phyloP scores from a whole-genome alignment of 2,888 invertebrate species.

The Dicycla oo region DNA sequence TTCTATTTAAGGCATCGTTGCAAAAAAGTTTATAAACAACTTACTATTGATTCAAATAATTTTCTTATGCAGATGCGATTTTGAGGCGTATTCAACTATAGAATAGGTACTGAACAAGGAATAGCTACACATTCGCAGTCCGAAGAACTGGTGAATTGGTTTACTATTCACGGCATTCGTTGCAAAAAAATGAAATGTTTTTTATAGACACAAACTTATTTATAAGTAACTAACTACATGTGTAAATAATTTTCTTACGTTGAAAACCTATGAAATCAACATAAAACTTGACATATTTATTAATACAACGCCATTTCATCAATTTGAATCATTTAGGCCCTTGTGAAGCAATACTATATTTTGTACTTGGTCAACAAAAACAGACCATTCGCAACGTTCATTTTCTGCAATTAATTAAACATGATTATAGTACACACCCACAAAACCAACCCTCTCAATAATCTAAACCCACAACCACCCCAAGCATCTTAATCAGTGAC shows the following conservation, averaged over 20 bases:
- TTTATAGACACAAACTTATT: neutral
- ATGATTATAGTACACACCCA: neutral
- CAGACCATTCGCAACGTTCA: neutral
- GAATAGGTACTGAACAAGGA: too few relatives aligned
- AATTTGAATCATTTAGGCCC: neutral
- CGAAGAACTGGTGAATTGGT: neutral
- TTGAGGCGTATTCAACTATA: neutral
- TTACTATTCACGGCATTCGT: neutral
- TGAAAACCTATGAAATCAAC: neutral
- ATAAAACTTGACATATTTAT: neutral
- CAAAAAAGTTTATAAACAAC: too few relatives aligned
- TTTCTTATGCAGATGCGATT: neutral
- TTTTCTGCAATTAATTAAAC: neutral
- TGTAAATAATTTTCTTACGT: neutral
- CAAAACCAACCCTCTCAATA: neutral
- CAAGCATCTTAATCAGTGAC: conserved; percentile 33
- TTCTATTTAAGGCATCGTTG: neutral
- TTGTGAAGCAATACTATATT: neutral
- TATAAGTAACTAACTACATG: neutral
- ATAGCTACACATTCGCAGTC: neutral
- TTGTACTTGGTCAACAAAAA: neutral
- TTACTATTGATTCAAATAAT: neutral
- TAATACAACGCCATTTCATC: neutral
- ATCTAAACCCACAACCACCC: neutral
- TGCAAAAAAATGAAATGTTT: too few relatives aligned